Percentiles rank a stretch among this genome's conserved stretches.
phyloP scores from a whole-genome alignment of 2,888 invertebrate genomes.

The Punctoribates punctum region DNA sequence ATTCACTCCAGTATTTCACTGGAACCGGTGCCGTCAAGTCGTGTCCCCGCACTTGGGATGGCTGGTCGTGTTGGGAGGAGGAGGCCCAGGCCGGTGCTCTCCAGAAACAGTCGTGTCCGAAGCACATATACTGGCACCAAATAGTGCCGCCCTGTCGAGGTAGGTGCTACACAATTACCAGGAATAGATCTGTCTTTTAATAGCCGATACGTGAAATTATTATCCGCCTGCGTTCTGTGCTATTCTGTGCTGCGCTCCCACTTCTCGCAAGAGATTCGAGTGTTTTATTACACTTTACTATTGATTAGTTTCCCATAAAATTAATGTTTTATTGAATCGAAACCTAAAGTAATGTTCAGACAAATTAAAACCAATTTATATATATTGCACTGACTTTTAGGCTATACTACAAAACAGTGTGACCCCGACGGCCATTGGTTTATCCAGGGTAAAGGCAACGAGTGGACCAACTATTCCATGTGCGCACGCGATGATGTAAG shows the following conservation, averaged over 20 bases:
- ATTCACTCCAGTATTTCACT: slow-evolving; percentile 22
- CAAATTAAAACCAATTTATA: not conserved
- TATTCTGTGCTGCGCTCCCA: not conserved
- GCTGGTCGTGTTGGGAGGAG: slow-evolving; percentile 48
- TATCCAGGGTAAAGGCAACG: slow-evolving; percentile 43
- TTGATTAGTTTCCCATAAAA: not conserved
- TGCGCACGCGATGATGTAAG: slow-evolving; percentile 48
- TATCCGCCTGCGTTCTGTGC: not conserved
- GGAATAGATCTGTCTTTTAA: not conserved
- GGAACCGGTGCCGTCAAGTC: not conserved
- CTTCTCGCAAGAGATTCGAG: not conserved
- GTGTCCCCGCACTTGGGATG: slow-evolving; percentile 49
- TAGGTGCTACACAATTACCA: slow-evolving; percentile 35
- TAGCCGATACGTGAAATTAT: not conserved
- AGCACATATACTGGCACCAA: slow-evolving; percentile 47
- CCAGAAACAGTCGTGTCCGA: slow-evolving; percentile 43
- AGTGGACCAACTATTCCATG: slow-evolving; percentile 48
- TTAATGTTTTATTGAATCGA: not conserved
- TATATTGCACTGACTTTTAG: slow-evolving; percentile 41
- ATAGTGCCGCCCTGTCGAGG: slow-evolving; percentile 47
- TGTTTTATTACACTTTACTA: not conserved
- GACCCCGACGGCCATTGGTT: slow-evolving; percentile 47
- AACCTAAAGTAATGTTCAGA: not conserved
- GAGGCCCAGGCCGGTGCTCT: slow-evolving; percentile 42
- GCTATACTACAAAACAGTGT: slow-evolving; percentile 47